phyloP scores from a whole-genome alignment of 2,797 vertebrate species.

The Poeciliopsis gracilis region DNA sequence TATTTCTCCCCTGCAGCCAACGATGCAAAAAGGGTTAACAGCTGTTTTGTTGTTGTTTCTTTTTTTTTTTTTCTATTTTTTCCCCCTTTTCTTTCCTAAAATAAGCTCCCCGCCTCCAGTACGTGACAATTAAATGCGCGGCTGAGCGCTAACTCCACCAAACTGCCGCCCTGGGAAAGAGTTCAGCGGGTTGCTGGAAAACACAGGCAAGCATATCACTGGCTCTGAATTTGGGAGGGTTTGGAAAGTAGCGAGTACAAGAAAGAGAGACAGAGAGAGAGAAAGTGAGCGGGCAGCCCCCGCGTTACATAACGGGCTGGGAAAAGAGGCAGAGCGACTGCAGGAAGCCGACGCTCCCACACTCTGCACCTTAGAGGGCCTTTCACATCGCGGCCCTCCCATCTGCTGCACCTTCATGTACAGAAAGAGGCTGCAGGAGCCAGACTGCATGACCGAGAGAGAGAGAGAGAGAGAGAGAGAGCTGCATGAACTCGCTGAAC shows the following conservation, averaged over 20 bases:
- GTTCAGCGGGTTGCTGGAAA: conserved; percentile 76
- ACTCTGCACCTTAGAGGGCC: conserved; percentile 60
- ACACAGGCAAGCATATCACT: conserved; percentile 78
- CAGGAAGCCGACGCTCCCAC: conserved; percentile 45
- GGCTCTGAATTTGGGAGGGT: conserved; percentile 66
- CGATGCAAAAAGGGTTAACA: conserved; percentile 35
- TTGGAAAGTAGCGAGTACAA: conserved; percentile 12
- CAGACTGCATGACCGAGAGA: conserved; percentile 49
- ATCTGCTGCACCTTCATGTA: conserved; percentile 27
- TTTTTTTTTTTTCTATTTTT: background rate
- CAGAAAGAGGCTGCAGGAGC: conserved; percentile 33
- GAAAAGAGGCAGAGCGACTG: conserved; percentile 55
- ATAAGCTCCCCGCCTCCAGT: conserved; percentile 55
- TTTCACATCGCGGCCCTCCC: conserved; percentile 59
- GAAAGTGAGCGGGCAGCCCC: conserved; percentile 47
- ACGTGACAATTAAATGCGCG: conserved; percentile 39
- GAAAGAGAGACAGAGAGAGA: background rate
- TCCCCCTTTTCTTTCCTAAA: conserved; percentile 23
- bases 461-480: conserved; percentile 16
- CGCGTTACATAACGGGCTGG: conserved; percentile 64
- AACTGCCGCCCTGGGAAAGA: conserved; percentile 70
- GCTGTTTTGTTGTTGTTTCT: conserved; percentile 26
- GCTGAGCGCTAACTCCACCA: conserved; percentile 15
- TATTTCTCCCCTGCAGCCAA: conserved; percentile 39
- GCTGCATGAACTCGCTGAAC: conserved; percentile 63